Evolutionary conservation across 2,113 vertebrate species (phyloP), one percentile per base, ranked within the genome.

Genomic region (Mus musculus): DNA sequence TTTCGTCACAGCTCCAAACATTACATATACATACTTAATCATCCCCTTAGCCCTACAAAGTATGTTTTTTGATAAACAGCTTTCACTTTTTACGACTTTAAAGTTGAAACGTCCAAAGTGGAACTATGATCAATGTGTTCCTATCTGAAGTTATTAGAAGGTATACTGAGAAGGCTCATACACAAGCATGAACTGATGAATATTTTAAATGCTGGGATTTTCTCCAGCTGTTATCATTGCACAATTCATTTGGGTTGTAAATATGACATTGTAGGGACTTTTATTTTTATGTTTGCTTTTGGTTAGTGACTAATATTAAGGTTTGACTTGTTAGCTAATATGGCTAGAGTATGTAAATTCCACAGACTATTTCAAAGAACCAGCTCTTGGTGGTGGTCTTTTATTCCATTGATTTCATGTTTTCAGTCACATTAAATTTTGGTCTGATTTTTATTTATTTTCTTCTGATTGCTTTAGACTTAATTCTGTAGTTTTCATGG

Each of bases 381-480:
- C 13, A 22, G 36, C 33, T 93, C 54, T 85, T 19, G 9, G 52
- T 63, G 42, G 77, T 85, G 11, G 77, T 72, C 30, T 77, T 78
- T 49, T 61, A 33, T 24, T 89, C 9, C 26, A 52, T 54, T 78
- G 24, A 78, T 39, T 85, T 72, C 19, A 36, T 78, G 26, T 71
- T 93, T 88, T 33, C 54, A 73, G 42, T 77, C 59, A 85, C 61
- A 93, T 93, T 95, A 63, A 89, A 93, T 85, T 49, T 36, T 75
- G 10, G 4, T 76, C n/a, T 75, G 49, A 67, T 76, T 80, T 76
- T 92, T 88, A 36, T 63, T 82, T 88, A 65, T 82, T 82, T 84
- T 72, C 24, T 52, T 78, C 17, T 46, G 65, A 24, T 88, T 81
- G 42, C n/a, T 82, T 73, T 76, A 46, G 39, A 67, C 75, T 92